Base-by-base conservation (phyloP, 30 jellyfish, hydroid and myxozoan species). In the Aurelia coerulea region DNA sequence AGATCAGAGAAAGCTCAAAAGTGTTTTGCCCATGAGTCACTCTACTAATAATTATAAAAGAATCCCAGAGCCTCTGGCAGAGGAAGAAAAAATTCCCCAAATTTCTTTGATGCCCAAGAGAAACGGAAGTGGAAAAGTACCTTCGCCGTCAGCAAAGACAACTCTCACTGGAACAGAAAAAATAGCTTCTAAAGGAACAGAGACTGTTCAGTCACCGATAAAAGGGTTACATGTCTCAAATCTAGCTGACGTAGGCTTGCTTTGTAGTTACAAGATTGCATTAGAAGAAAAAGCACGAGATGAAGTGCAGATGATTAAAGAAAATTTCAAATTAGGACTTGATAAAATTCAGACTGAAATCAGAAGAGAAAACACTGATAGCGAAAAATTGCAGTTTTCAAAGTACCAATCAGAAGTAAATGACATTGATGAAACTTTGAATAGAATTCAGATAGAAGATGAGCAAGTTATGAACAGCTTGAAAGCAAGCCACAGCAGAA, bases 201-300 rank as follows among this genome's bases (percentile, higher is more conserved):
- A 19, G 73, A 33, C 10, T 33, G 49, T 15, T 18, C 15, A 39
- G 65, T 0, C 75, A 23, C 59, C 67, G 19, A 56, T 6, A 23
- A 9, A 13, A 5, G 23, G 78, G 1, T 49, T 71, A 2, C 73
- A 65, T 37, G 78, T 68, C 9, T 83, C 86, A 11, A 60, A 62
- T 29, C 51, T n/a, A 29, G 92, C 73, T 54, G 80, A 66, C 1
- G 7, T 65, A 60, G 90, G 51, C 5, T 37, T 71, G 54, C 32
- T 75, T 0, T 29, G 46, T 42, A 53, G 59, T 13, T 62, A 54
- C 76, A 62, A 33, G 32, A 58, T 16, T 51, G 67, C 65, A 41
- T 31, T 75, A 32, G 87, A 66, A 34, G 73, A 77, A 19, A 76
- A 76, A 16, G 81, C 67, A 23, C 75, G 49, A 65, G 75, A 59